Evolutionary conservation across 2,888 invertebrate species (phyloP), one percentile per base, ranked within the genome.

Genomic region (Stenoptilia bipunctidactyla): DNA sequence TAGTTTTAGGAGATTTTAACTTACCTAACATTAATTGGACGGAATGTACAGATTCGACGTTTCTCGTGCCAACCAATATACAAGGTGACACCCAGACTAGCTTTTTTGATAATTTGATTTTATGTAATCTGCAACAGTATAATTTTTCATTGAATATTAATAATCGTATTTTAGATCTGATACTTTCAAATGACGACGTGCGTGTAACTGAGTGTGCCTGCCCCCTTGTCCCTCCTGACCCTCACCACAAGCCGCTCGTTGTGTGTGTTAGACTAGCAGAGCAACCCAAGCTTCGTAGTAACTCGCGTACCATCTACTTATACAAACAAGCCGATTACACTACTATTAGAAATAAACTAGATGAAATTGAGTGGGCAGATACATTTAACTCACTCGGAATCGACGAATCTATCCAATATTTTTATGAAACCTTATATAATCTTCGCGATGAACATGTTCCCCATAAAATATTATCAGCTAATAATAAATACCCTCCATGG

Each of bases 1-100:
- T 39, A 2, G 10, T 39, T 12, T 13, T 39, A 27, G 39, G 39
- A 1, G 39, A 39, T 35, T 39, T 39, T 15, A 39, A 39, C 12
- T 27, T 9, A 9, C n/a, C 13, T 25, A 20, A 35, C 5, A 9
- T 39, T 1, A 13, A 13, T 9, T 39, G 39, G 39, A n/a, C n/a
- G n/a, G n/a, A n/a, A n/a, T n/a, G n/a, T 20, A 3, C 20, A 20
- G 20, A n/a, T n/a, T n/a, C 20, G 20, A 20, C 20, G 20, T 3
- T 5, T 20, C 20, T 20, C 4, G 6, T 34, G 4, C 2, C 12
- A 34, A 34, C 34, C 34, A 13, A n/a, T 9, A 4, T 14, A 13
- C 9, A 12, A 6, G 13, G 34, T 34, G 13, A 30, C 3, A 3
- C 2, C 13, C 14, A 14, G 14, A 13, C 9, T 2, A 5, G 3